A percentile compares a stretch with the other conserved stretches of the same genome.
Conservation (phyloP, 2,113 vertebrate genomes). For the Trogon surrucura region DNA sequence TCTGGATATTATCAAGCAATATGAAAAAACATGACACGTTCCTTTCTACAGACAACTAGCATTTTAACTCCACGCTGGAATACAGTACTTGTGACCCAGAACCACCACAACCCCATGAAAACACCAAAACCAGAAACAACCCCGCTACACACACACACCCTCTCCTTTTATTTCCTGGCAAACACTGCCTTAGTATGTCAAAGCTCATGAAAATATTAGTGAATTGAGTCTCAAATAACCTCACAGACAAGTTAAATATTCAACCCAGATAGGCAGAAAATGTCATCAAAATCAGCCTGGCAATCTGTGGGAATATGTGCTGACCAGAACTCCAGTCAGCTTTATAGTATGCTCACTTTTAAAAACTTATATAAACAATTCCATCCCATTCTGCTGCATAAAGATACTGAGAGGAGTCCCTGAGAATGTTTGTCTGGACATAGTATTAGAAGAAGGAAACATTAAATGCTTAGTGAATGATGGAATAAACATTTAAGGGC, state of each 20-base stretch:
- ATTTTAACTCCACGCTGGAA: not conserved
- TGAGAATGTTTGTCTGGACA: not conserved
- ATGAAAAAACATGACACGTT: not conserved
- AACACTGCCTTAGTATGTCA: not conserved
- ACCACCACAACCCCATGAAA: not conserved
- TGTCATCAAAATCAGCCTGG: not conserved
- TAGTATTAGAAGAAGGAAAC: not conserved
- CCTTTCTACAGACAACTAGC: not conserved
- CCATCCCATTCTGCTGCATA: not conserved
- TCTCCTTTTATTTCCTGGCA: not conserved
- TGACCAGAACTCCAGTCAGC: not conserved
- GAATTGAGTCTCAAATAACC: not conserved
- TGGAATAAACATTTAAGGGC: not conserved
- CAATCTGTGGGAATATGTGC: not conserved
- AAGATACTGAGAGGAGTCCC: not conserved
- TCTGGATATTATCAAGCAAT: not conserved
- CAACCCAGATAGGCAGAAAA: not conserved
- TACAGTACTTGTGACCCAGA: not conserved
- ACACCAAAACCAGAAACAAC: not conserved
- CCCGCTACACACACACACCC: accelerated
- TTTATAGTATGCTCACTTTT: not conserved
- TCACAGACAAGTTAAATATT: not conserved
- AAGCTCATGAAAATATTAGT: not conserved
- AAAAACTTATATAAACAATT: not conserved
- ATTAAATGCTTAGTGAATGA: not conserved